These are phyloP conservation scores for Argyrosomus regius DNA, from an alignment of 2,797 vertebrate species.

Conservation along the genomic window DNA sequence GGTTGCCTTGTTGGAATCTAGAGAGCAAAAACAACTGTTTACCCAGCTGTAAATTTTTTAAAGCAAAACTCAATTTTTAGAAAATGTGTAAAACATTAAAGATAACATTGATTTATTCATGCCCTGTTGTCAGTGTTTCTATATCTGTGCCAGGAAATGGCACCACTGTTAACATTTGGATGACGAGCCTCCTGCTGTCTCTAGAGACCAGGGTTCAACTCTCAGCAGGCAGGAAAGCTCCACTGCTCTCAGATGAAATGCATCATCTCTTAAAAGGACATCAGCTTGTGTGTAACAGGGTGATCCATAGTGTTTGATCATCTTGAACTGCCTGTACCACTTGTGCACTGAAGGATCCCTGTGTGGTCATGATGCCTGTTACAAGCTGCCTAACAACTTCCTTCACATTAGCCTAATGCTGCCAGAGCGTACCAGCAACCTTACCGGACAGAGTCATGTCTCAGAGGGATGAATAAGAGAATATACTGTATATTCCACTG, in stretches of 20 bases:
- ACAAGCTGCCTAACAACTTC: slow-evolving; percentile 1
- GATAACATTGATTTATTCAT: slow-evolving; percentile 27
- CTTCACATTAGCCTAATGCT: not conserved
- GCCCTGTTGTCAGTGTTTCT: slow-evolving; percentile 15
- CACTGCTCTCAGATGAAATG: slow-evolving; percentile 27
- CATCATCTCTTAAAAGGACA: slow-evolving; percentile 15
- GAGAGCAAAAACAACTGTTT: not conserved
- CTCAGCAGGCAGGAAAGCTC: slow-evolving; percentile 23
- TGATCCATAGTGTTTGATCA: slow-evolving; percentile 26
- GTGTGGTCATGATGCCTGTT: not conserved
- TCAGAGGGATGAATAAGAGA: not conserved
- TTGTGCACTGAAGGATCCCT: not conserved
- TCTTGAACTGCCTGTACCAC: slow-evolving; percentile 1
- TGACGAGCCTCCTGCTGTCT: slow-evolving; percentile 24
- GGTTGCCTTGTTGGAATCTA: slow-evolving; percentile 8
- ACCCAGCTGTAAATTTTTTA: not conserved
- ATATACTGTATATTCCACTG: not conserved
- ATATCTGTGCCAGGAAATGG: slow-evolving; percentile 16
- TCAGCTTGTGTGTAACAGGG: not conserved
- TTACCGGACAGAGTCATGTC: not conserved
- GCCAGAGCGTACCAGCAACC: not conserved
- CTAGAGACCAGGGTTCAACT: slow-evolving; percentile 33
- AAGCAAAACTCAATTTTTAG: not conserved
- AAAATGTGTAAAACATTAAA: slow-evolving; percentile 13
- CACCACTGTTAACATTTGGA: slow-evolving; percentile 35